phyloP scores from a whole-genome alignment of 2,113 vertebrate species.

The Callochromis pleurospilus region DNA sequence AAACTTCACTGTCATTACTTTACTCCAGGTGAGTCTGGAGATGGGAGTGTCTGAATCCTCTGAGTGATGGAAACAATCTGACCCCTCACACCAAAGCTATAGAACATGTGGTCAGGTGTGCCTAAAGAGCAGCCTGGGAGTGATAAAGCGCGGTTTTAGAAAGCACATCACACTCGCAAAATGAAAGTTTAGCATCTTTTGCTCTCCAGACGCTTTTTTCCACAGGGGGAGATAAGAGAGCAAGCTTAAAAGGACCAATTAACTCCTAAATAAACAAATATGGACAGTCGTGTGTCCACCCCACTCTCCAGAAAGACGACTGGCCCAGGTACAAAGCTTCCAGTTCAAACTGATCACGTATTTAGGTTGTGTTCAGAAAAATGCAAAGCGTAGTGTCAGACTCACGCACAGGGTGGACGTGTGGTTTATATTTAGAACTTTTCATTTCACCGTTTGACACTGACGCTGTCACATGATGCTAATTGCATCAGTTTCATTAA shows the following conservation, averaged over 20 bases:
- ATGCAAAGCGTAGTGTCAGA: background rate
- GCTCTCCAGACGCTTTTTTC: constrained; percentile 25
- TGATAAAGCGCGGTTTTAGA: constrained; percentile 51
- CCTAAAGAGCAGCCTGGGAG: constrained; percentile 17
- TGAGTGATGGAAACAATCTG: constrained; percentile 46
- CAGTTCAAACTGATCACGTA: background rate
- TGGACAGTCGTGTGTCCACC: constrained; percentile 47
- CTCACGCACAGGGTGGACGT: background rate
- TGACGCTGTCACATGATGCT: background rate
- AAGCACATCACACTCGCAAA: constrained; percentile 39
- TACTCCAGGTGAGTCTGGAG: constrained; percentile 45
- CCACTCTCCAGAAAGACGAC: background rate
- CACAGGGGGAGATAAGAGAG: constrained; percentile 60
- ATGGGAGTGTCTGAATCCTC: constrained; percentile 32
- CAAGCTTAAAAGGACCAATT: constrained; percentile 60
- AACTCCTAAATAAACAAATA: constrained; percentile 70
- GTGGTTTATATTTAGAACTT: background rate
- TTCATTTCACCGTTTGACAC: constrained; percentile 5
- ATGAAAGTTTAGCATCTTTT: constrained; percentile 59
- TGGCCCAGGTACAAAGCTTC: background rate
- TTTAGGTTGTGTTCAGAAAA: background rate
- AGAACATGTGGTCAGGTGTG: constrained; percentile 51
- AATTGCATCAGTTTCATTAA: constrained; percentile 22
- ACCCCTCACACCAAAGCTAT: constrained; percentile 43
- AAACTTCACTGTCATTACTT: constrained; percentile 45